Percentiles rank a stretch among this genome's conserved stretches.
Conservation (phyloP, 1,140 invertebrate species). For the Dinothrombium tinctorium region DNA sequence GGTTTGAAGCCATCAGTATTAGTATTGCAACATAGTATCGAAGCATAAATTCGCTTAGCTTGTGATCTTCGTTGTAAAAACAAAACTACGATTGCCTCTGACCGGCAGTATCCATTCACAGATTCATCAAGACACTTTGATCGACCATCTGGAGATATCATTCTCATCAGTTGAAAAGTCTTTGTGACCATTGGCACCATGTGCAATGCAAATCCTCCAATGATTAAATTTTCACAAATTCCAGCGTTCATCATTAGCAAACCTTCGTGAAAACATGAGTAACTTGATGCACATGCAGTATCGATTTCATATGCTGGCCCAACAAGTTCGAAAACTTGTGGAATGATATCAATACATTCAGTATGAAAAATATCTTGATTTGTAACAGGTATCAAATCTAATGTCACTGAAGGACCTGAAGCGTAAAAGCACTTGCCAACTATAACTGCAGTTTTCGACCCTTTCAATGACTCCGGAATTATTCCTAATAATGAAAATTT, state of each 20-base stretch:
- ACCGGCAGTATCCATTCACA: not conserved
- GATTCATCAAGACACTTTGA: not conserved
- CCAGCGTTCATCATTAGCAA: not conserved
- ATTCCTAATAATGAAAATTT: too few species aligned
- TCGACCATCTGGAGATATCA: not conserved
- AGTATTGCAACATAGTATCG: slow-evolving; percentile 44
- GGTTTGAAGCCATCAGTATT: slow-evolving; percentile 75
- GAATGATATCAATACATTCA: too few species aligned
- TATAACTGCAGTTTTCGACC: too few species aligned
- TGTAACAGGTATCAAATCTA: too few species aligned
- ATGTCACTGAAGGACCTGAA: too few species aligned
- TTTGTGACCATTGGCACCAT: slow-evolving; percentile 33
- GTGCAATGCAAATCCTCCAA: slow-evolving; percentile 44
- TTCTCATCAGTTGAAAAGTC: not conserved
- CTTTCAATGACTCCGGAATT: too few species aligned
- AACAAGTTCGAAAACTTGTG: too few species aligned
- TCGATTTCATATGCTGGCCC: too few species aligned
- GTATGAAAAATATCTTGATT: too few species aligned
- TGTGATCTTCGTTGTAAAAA: not conserved
- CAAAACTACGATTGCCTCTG: not conserved
- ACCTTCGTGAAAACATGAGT: not conserved
- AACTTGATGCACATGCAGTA: not conserved
- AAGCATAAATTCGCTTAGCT: slow-evolving; percentile 26
- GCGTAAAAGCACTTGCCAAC: too few species aligned
- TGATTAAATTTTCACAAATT: not conserved